Evolutionary conservation across 2,797 vertebrate species (phyloP), one percentile per base, ranked within the genome.

Genomic region (Hozukius guyotensis): DNA sequence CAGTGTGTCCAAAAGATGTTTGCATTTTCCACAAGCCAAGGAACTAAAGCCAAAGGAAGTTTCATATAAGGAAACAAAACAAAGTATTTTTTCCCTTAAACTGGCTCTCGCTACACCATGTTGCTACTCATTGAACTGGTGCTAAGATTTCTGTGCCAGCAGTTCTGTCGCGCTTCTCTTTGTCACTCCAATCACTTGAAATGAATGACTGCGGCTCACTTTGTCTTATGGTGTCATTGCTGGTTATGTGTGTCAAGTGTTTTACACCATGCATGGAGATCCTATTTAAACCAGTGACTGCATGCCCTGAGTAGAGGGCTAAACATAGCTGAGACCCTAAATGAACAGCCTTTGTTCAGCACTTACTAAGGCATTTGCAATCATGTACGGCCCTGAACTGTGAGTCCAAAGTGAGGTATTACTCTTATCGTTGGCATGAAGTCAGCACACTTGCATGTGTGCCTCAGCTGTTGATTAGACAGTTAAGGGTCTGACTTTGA

Each of bases 391-490:
- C 68, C 66, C 49, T 89, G 81, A 89, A 83, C 81, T 62, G 70
- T 27, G 79, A 85, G 81, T 88, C 83, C 31, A 62, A 78, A 81
- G 74, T 69, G 73, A 83, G 76, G 25, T 56, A 80, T 83, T 85
- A 69, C 66, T 88, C 76, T 88, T 89, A 86, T 81, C 64, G 20
- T 61, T 90, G 83, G 82, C 84, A 90, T 82, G 81, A 76, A 78
- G 81, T 88, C 82, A 83, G 72, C 81, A 55, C 73, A 34, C 75
- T 34, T 67, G 53, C 64, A 52, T 76, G 78, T 75, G 84, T 49
- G 66, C 61, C 71, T 82, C 75, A 80, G 90, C 86, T 91, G 87
- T 87, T 72, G 57, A 86, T 88, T 70, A 31, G 75, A 77, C 75
- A 56, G 69, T 68, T 71, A 61, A 75, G 59, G 38, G 36, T 64